A percentile compares a stretch with the other conserved stretches of the same genome.
phyloP scores from a whole-genome alignment of 1,140 invertebrate genomes.

The Zaprionus gabonicus region DNA sequence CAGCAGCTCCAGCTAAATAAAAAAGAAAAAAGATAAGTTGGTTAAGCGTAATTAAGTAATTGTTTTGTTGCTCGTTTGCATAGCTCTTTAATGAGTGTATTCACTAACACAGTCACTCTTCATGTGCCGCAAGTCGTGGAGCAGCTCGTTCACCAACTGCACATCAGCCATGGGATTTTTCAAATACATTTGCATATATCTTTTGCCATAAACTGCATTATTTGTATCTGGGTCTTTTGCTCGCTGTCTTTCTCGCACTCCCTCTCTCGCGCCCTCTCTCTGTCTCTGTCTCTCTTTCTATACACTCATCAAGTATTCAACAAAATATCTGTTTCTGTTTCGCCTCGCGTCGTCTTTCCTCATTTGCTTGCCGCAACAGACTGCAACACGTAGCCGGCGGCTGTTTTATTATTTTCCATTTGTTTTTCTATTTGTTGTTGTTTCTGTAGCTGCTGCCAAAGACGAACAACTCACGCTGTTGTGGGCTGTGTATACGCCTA shows the following conservation, averaged over 20 bases:
- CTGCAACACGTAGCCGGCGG: slow-evolving; percentile 51
- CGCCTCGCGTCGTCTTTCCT: slow-evolving; percentile 60
- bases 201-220: slow-evolving; percentile 54
- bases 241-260: slow-evolving; percentile 11
- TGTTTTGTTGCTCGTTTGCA: background rate
- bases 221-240: slow-evolving; percentile 31
- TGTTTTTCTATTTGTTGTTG: slow-evolving; percentile 20
- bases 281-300: background rate
- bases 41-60: slow-evolving; percentile 6
- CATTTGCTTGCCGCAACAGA: slow-evolving; percentile 63
- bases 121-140: slow-evolving; percentile 75
- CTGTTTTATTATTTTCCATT: slow-evolving; percentile 48
- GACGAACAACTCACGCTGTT: slow-evolving; percentile 38
- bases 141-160: slow-evolving; percentile 78
- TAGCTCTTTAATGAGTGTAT: background rate
- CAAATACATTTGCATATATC: slow-evolving; percentile 79
- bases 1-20: slow-evolving; percentile 93
- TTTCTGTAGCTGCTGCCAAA: slow-evolving; percentile 2
- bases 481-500: slow-evolving; percentile 51
- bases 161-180: slow-evolving; percentile 81
- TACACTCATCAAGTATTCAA: slow-evolving; percentile 52
- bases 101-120: slow-evolving; percentile 83
- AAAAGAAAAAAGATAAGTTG: slow-evolving; percentile 55
- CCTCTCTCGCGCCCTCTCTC: slow-evolving; percentile 6
- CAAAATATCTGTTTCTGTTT: slow-evolving; percentile 34